Evolutionary conservation across 2,797 vertebrate species (phyloP), one percentile per base, ranked within the genome.

Genomic region (Leptodactylus fallax): DNA sequence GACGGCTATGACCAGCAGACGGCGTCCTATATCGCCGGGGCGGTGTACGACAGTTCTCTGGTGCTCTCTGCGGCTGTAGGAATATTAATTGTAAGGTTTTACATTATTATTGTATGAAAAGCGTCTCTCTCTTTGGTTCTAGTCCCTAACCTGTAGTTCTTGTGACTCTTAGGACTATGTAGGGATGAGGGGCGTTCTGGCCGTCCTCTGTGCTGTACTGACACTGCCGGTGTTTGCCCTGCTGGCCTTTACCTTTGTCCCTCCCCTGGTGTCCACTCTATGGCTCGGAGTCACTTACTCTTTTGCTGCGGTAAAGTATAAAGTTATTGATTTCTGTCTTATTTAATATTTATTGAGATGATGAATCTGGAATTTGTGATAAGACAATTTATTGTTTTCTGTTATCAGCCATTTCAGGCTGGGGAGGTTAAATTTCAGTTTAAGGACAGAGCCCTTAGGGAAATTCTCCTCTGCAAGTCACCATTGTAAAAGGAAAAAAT

Each of bases 211-310:
- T 81, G 96, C 96, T 0, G 81, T 93, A 10, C 55, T 96, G 90
- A 97, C 96, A 0, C 92, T 96, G 90, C 96, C 96, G 0, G 95
- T 96, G 81, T 97, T 97, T 0, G 92, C 94, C 51, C 93, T 97
- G 45, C 91, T 97, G 92, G 96, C 95, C 16, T 97, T 97, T 92
- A 96, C 91, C 0, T 96, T 95, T 7, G 95, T 96, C 47, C 93
- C 96, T 23, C 96, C 93, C 0, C 92, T 97, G 19, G 94, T 97
- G 80, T 96, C 92, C 67, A 97, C 96, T 85, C 65, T 95, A 81
- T 96, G 96, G 95, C 91, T 97, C 9, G 95, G 96, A 5, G 90
- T 97, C 90, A 97, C 95, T 19, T 96, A 96, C 83, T 96, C 96
- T 47, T 97, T 97, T 14, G 95, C 95, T 90, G 96, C 96, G 51